Conservation (phyloP, 2,797 vertebrate species). For the Saguinus oedipus region DNA sequence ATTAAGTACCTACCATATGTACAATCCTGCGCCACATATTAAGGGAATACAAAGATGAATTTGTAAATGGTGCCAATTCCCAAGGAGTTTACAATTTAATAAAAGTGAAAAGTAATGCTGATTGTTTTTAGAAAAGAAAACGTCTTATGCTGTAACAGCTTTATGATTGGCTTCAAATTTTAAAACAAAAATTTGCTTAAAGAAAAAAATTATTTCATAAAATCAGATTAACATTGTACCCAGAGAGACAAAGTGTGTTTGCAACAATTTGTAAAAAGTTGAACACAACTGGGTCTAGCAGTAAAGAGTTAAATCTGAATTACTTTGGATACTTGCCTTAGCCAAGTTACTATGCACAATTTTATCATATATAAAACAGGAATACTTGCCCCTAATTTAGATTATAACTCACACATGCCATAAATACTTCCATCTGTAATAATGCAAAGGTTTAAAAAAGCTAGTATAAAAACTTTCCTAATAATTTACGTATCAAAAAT, state of each 20-base stretch:
- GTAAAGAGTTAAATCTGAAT: slow-evolving; percentile 28
- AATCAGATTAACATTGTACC: slow-evolving; percentile 13
- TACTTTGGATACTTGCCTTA: slow-evolving; percentile 25
- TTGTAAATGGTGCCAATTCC: slow-evolving; percentile 25
- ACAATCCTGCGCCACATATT: background rate
- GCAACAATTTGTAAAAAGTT: background rate
- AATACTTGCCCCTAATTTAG: slow-evolving; percentile 17
- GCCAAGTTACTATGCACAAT: slow-evolving; percentile 20
- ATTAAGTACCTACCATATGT: background rate
- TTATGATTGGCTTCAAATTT: slow-evolving; percentile 13
- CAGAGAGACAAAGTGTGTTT: background rate
- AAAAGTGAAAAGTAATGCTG: background rate
- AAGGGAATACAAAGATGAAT: slow-evolving; percentile 37
- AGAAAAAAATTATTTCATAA: slow-evolving; percentile 32
- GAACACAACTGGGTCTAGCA: background rate
- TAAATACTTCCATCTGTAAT: slow-evolving; percentile 39
- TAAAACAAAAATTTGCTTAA: slow-evolving; percentile 33
- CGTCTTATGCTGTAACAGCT: background rate
- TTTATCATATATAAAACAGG: background rate
- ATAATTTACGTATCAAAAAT: slow-evolving; percentile 48
- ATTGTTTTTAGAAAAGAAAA: slow-evolving; percentile 35
- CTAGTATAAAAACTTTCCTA: background rate
- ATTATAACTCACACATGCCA: background rate
- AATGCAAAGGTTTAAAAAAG: slow-evolving; percentile 5
- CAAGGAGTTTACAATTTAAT: slow-evolving; percentile 35